Conservation (phyloP, 37 sponge, comb jelly and placozoan species). For the Haliclona indistincta region DNA sequence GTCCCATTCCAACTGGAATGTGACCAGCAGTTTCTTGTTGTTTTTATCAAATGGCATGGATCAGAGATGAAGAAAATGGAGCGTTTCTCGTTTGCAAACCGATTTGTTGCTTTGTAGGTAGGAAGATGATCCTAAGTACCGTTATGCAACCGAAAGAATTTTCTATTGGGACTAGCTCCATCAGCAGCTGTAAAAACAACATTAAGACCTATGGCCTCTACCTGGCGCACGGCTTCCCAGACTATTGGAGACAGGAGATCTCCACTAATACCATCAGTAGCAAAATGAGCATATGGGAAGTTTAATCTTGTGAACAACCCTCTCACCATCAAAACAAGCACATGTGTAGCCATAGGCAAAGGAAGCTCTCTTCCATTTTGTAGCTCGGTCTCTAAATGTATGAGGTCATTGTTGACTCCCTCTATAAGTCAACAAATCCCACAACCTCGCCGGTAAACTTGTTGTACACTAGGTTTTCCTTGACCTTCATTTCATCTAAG, state of each 20-base stretch:
- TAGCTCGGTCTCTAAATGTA: not conserved
- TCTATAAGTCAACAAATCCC: slow-evolving; percentile 33
- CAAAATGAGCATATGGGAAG: slow-evolving; percentile 38
- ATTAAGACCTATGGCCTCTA: slow-evolving; percentile 10
- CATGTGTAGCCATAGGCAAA: slow-evolving; percentile 23
- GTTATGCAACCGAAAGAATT: not conserved
- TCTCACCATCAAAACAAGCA: slow-evolving; percentile 31
- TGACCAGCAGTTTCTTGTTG: slow-evolving; percentile 23
- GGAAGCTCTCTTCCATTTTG: not conserved
- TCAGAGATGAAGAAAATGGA: slow-evolving; percentile 16
- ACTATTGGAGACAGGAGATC: slow-evolving; percentile 29
- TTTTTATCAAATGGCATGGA: slow-evolving; percentile 29
- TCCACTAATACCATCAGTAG: slow-evolving; percentile 5
- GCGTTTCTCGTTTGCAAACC: not conserved
- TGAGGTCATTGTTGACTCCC: slow-evolving; percentile 25
- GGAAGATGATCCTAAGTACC: not conserved
- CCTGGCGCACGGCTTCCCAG: slow-evolving; percentile 12
- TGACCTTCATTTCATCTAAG: slow-evolving; percentile 40
- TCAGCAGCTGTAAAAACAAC: slow-evolving; percentile 7
- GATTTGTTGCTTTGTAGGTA: slow-evolving; percentile 1
- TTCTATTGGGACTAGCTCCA: slow-evolving; percentile 25
- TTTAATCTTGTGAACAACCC: slow-evolving; percentile 32
- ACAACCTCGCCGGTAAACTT: slow-evolving; percentile 35
- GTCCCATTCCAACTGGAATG: not conserved
- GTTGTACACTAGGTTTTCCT: slow-evolving; percentile 48